These are phyloP conservation scores for Propithecus perrieri DNA, from an alignment of 2,797 vertebrate genomes.

Conservation along the genomic window DNA sequence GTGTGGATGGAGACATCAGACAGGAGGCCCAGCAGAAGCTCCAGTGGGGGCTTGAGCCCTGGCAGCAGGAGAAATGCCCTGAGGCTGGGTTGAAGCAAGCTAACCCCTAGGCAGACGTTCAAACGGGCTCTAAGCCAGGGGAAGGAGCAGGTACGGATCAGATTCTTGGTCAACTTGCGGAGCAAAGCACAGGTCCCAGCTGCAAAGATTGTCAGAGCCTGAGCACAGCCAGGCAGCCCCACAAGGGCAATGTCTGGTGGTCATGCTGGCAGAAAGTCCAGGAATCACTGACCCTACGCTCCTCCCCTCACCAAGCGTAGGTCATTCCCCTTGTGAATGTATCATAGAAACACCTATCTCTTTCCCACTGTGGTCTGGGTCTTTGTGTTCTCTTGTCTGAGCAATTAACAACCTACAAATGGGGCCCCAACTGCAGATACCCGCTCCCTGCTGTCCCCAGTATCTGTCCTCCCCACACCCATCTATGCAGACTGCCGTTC, in stretches of 20 bases:
- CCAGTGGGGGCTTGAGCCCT: accelerated
- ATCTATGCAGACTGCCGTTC: background rate
- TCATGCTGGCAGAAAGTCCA: background rate
- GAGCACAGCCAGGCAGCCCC: too few relatives aligned
- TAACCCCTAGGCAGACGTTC: background rate
- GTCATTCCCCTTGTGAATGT: background rate
- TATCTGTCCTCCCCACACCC: too few relatives aligned
- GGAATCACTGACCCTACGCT: too few relatives aligned
- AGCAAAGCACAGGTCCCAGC: background rate
- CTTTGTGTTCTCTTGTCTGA: background rate
- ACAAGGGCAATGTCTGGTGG: background rate
- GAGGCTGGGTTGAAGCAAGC: background rate
- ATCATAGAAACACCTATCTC: accelerated
- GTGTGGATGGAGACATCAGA: background rate
- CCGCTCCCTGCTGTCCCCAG: too few relatives aligned
- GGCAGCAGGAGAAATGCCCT: background rate
- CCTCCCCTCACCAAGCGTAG: background rate
- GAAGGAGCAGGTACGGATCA: background rate
- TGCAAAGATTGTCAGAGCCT: too few relatives aligned
- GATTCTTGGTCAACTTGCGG: background rate
- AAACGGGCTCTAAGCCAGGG: too few relatives aligned
- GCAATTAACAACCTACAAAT: background rate
- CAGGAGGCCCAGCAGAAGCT: background rate
- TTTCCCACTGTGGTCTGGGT: background rate
- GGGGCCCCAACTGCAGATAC: background rate